A percentile compares a stretch with the other conserved stretches of the same genome.
Conservation (phyloP, 2,888 invertebrate species). For the Desoria tigrina region DNA sequence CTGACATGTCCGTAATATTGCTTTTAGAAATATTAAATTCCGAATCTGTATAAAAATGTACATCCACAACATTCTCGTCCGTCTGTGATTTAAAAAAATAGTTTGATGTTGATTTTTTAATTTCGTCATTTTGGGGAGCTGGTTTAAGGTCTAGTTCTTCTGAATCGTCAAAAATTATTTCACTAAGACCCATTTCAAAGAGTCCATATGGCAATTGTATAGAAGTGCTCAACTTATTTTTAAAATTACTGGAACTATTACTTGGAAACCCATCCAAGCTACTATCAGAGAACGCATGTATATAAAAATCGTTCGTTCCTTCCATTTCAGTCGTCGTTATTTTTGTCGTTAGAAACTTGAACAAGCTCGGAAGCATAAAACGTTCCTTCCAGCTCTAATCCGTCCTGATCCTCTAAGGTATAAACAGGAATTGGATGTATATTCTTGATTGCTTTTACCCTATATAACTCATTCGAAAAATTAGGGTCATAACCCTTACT, state of each 20-base stretch:
- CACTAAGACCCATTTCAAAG: not conserved
- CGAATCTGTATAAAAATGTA: no score
- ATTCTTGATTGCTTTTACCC: not conserved
- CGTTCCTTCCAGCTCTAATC: not conserved
- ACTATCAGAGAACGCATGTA: not conserved
- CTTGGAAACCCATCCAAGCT: not conserved
- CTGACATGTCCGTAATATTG: no score
- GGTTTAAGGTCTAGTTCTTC: no score
- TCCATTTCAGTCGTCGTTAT: not conserved
- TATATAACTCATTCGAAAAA: not conserved
- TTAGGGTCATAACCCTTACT: not conserved
- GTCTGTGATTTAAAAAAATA: no score
- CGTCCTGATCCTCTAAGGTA: not conserved
- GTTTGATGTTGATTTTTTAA: no score
- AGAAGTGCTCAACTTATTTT: not conserved
- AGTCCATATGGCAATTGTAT: not conserved
- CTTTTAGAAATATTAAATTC: no score
- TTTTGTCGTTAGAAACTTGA: not conserved
- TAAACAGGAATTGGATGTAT: not conserved
- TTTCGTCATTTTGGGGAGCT: no score
- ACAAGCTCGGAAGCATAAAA: not conserved
- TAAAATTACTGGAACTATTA: not conserved
- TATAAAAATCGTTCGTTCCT: not conserved
- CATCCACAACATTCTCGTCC: no score
- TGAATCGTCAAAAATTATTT: not conserved